Conservation (phyloP, 2,113 vertebrate species). For the Globicephala melas region DNA sequence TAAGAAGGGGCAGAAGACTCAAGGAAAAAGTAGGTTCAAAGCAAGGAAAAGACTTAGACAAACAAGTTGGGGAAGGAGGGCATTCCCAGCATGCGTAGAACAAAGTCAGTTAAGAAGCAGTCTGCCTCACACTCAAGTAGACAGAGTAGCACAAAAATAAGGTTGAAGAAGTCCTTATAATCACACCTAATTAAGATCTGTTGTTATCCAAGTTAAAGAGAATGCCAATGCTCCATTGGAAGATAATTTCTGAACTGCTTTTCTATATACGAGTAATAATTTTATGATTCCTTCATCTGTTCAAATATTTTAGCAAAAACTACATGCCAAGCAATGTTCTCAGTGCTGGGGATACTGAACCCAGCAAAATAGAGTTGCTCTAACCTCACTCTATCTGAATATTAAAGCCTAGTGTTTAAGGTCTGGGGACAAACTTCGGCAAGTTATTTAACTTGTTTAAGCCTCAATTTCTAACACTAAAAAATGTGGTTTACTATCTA, state of each 20-base stretch:
- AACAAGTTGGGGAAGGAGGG: neutral
- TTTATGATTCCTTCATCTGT: neutral
- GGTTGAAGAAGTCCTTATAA: neutral
- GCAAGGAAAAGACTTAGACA: neutral
- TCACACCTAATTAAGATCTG: neutral
- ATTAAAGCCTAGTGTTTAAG: neutral
- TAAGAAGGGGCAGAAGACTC: neutral
- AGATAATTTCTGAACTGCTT: conserved; percentile 43
- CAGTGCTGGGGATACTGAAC: neutral
- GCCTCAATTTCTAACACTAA: neutral
- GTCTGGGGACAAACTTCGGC: neutral
- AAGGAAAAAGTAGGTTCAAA: neutral
- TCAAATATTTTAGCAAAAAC: conserved; percentile 1
- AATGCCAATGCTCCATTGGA: neutral
- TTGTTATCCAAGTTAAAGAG: neutral
- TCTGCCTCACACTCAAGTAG: neutral
- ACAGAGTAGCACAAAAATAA: neutral
- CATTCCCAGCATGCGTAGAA: neutral
- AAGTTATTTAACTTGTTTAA: conserved; percentile 27
- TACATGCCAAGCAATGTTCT: neutral
- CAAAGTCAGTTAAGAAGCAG: neutral
- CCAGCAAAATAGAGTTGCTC: neutral
- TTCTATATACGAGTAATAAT: neutral
- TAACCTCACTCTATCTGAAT: neutral
- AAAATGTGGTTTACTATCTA: neutral